Percentiles rank a stretch among this genome's conserved stretches.
These are phyloP conservation scores for Neoarius graeffei DNA, from an alignment of 2,113 vertebrate genomes.

Conservation along the genomic window DNA sequence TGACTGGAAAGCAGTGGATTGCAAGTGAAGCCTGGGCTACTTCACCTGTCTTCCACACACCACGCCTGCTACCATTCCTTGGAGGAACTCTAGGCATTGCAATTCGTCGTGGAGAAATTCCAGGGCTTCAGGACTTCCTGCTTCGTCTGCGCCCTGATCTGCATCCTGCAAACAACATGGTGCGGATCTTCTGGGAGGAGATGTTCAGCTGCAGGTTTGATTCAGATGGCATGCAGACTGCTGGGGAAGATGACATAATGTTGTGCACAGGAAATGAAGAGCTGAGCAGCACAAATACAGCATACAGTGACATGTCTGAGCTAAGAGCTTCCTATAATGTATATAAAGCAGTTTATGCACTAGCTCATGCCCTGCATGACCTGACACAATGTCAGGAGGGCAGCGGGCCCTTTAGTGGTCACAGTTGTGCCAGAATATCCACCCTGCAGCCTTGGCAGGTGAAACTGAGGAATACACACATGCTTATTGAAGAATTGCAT, in stretches of 20 bases:
- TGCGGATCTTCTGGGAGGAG: slow-evolving; percentile 67
- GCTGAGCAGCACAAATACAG: slow-evolving; percentile 12
- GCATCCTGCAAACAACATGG: slow-evolving; percentile 57
- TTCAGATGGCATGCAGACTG: not conserved
- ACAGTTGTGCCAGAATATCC: slow-evolving; percentile 64
- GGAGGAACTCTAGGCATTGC: slow-evolving; percentile 70
- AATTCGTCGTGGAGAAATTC: slow-evolving; percentile 69
- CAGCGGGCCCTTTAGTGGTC: slow-evolving; percentile 63
- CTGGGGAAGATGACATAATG: slow-evolving; percentile 61
- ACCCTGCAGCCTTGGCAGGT: slow-evolving; percentile 72
- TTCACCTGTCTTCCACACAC: slow-evolving; percentile 55
- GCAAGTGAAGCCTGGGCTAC: slow-evolving; percentile 69
- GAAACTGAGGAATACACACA: not conserved
- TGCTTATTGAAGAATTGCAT: not conserved
- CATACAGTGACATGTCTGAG: slow-evolving; percentile 15
- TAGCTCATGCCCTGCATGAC: slow-evolving; percentile 67
- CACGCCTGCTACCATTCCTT: slow-evolving; percentile 59
- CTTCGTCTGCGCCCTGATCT: slow-evolving; percentile 54
- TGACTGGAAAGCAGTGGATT: slow-evolving; percentile 29
- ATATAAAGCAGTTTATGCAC: slow-evolving; percentile 74
- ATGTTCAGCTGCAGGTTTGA: slow-evolving; percentile 53
- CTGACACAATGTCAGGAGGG: slow-evolving; percentile 63
- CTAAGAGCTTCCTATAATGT: slow-evolving; percentile 65
- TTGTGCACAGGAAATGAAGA: slow-evolving; percentile 36
- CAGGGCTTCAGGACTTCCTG: slow-evolving; percentile 64